Percentiles rank a stretch among this genome's conserved stretches.
These are phyloP conservation scores for Xenopus laevis DNA, from an alignment of 2,113 vertebrate genomes.

Conservation along the genomic window DNA sequence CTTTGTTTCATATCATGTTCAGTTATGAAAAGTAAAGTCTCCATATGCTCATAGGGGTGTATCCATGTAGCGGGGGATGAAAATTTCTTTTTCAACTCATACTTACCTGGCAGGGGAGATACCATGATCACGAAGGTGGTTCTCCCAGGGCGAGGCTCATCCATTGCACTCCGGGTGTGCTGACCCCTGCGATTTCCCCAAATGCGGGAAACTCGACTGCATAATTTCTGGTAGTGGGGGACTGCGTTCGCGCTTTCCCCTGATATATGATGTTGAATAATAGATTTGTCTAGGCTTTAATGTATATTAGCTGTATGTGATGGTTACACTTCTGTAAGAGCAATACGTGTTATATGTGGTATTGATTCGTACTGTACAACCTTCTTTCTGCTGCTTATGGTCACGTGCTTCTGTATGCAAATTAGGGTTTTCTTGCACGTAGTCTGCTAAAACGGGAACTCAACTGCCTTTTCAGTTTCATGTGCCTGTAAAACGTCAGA, in stretches of 20 bases:
- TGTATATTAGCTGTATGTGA: no score
- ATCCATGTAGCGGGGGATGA: background rate
- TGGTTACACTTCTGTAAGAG: no score
- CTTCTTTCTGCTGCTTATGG: no score
- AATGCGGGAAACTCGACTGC: constrained; percentile 30
- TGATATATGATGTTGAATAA: background rate
- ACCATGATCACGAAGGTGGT: constrained; percentile 30
- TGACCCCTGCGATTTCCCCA: constrained; percentile 30
- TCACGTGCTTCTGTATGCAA: no score
- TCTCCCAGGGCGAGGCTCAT: constrained; percentile 47
- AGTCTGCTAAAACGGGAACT: no score
- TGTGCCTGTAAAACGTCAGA: no score
- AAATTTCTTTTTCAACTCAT: background rate
- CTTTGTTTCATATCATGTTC: no score
- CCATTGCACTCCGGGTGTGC: constrained; percentile 16
- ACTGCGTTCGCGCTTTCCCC: background rate
- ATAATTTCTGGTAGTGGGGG: constrained; percentile 32
- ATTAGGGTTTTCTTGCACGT: no score
- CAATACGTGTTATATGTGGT: no score
- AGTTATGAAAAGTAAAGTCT: background rate
- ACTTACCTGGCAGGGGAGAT: constrained; percentile 35
- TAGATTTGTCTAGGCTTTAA: no score
- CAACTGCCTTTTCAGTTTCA: no score
- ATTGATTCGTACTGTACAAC: no score
- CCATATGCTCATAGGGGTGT: background rate